Base-by-base conservation (phyloP, 2,797 vertebrate species). In the Yasuhikotakia modesta region DNA sequence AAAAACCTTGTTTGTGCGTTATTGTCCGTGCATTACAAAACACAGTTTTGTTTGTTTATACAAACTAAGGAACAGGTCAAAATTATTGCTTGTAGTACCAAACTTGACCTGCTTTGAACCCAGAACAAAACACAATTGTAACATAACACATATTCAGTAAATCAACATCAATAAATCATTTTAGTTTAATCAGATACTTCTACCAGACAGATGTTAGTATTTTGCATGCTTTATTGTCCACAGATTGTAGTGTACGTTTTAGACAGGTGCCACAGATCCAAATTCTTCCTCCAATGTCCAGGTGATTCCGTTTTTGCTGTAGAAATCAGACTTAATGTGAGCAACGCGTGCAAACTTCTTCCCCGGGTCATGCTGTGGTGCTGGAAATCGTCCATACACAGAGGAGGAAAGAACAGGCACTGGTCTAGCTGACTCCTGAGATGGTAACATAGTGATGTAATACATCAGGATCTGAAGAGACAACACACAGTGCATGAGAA, bases 361-460 rank as follows among this genome's bases (percentile, higher is more conserved):
- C 6, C 72, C 86, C 0, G 86, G 55, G 3, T 88, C 80, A 69
- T 92, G 91, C 14, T 87, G 6, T 0, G 69, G 67, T 12, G 88
- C 87, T 8, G 88, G 32, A 12, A 87, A n/a, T 0, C 68, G 90
- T 19, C 96, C 95, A 0, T 96, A 95, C 66, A 90, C 86, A 0
- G 95, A 95, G 39, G 39, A 97, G 5, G 91, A 88, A 67, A 90
- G 77, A 85, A 95, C 86, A 0, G 93, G 86, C 35, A 39, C 79
- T 0, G 79, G 52, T 87, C 95, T 91, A 82, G 90, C 86, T 75
- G 32, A 87, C 83, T 98, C 96, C 96, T 97, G 89, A 60, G 22
- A 88, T 81, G 86, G 80, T 45, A 78, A 46, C 5, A 39, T 32
- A 45, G 22, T 43, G 35, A 58, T 70, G 0, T 60, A 39, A 43